Conservation (phyloP, 2,797 vertebrate species). For the Poeciliopsis infans region DNA sequence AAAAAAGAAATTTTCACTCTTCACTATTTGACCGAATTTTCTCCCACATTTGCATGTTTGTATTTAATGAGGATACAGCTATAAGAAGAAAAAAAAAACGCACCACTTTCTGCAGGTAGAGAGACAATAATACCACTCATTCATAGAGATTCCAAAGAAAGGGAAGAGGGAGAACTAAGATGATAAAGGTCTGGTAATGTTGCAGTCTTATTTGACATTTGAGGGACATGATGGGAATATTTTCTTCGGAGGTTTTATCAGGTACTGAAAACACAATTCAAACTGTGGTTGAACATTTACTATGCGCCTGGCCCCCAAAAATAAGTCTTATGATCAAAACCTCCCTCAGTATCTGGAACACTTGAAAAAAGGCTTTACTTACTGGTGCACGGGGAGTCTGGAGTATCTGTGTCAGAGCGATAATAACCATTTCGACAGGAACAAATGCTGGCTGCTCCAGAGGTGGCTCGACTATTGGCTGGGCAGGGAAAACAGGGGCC, state of each 20-base stretch:
- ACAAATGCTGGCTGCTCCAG: constrained; percentile 88
- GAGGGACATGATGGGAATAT: constrained; percentile 39
- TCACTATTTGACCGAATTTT: constrained; percentile 54
- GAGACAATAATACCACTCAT: constrained; percentile 9
- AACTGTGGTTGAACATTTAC: constrained; percentile 26
- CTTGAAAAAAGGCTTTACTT: constrained; percentile 65
- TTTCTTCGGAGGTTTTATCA: constrained; percentile 43
- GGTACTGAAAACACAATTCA: constrained; percentile 25
- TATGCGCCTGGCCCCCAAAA: background rate
- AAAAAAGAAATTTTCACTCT: constrained; percentile 52
- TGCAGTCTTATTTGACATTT: constrained; percentile 65
- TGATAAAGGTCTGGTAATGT: constrained; percentile 63
- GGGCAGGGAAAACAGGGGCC: constrained; percentile 90
- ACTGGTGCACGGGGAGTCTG: constrained; percentile 93
- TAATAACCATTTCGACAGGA: constrained; percentile 90
- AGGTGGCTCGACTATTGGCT: constrained; percentile 89
- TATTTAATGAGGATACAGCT: constrained; percentile 43
- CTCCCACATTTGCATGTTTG: constrained; percentile 48
- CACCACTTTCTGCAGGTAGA: constrained; percentile 29
- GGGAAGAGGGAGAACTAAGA: constrained; percentile 23
- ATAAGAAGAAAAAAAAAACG: constrained; percentile 22
- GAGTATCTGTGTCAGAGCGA: constrained; percentile 88
- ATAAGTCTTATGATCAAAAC: background rate
- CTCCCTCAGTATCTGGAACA: background rate
- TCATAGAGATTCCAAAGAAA: constrained; percentile 29